Percentiles rank a stretch among this genome's conserved stretches.
Evolutionary conservation across 2,113 vertebrate species (phyloP).

Genomic region (Hippopotamus amphibius): DNA sequence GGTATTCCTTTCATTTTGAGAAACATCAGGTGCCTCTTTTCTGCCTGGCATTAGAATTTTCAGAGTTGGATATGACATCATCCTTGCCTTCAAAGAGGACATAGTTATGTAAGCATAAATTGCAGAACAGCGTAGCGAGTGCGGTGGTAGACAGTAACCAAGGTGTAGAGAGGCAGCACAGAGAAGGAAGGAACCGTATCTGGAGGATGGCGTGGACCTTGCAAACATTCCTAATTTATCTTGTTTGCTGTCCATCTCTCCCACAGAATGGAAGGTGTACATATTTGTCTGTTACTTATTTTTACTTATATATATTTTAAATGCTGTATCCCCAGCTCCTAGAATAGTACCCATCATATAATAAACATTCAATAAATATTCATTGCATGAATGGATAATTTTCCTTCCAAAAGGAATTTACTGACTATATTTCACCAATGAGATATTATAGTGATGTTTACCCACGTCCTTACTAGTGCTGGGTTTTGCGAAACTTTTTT

Average conservation of each 20-base stretch:
- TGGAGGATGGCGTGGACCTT: neutral
- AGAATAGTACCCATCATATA: neutral
- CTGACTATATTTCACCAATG: neutral
- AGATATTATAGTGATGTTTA: neutral
- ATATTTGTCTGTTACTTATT: neutral
- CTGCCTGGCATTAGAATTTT: neutral
- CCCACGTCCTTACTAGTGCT: neutral
- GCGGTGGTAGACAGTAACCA: neutral
- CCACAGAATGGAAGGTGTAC: neutral
- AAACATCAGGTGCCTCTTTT: neutral
- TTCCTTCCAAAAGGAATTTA: neutral
- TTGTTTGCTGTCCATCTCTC: neutral
- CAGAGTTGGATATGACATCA: neutral
- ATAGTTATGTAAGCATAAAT: neutral
- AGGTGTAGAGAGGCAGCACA: neutral
- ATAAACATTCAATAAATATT: neutral
- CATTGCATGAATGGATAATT: neutral
- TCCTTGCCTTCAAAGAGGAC: constrained; percentile 11
- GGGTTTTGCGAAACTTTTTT: neutral
- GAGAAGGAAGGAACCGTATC: neutral
- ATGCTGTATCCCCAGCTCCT: neutral
- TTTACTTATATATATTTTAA: neutral
- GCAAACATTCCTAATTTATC: neutral
- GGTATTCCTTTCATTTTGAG: neutral
- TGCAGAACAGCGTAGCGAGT: neutral